Conservation (phyloP, 2,888 invertebrate species). For the Diogma glabrata region DNA sequence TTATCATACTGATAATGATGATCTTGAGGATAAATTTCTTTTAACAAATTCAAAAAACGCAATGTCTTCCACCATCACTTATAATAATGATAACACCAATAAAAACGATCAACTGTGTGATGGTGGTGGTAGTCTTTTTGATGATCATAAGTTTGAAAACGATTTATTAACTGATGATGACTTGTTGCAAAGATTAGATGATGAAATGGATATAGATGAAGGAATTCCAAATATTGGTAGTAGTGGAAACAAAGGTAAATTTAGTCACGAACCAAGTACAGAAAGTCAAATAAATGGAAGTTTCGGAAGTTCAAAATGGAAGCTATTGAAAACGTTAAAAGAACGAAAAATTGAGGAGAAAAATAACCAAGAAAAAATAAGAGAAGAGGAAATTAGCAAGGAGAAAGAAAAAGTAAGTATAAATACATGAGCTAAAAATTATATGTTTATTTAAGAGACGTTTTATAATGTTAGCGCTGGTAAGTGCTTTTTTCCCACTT, state of each 20-base stretch:
- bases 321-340: constrained; percentile 76
- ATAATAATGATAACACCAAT: no score
- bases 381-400: constrained; percentile 47
- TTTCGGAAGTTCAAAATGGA: constrained; percentile 82
- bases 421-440: no score
- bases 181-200: no score
- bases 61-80: no score
- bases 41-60: no score
- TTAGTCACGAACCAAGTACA: constrained; percentile 31
- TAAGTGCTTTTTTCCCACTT: neutral
- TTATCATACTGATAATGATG: constrained; percentile 57
- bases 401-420: constrained; percentile 61
- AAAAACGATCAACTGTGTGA: no score
- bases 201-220: neutral
- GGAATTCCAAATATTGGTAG: neutral
- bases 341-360: constrained; percentile 83
- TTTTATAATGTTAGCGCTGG: neutral
- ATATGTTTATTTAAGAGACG: neutral
- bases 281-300: constrained; percentile 40
- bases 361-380: constrained; percentile 54
- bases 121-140: no score
- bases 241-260: constrained; percentile 7
- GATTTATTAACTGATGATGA: no score
- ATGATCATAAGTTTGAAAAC: no score
- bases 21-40: constrained; percentile 38